These are phyloP conservation scores for Eilema caniola DNA, from an alignment of 2,888 invertebrate species.

Conservation along the genomic window DNA sequence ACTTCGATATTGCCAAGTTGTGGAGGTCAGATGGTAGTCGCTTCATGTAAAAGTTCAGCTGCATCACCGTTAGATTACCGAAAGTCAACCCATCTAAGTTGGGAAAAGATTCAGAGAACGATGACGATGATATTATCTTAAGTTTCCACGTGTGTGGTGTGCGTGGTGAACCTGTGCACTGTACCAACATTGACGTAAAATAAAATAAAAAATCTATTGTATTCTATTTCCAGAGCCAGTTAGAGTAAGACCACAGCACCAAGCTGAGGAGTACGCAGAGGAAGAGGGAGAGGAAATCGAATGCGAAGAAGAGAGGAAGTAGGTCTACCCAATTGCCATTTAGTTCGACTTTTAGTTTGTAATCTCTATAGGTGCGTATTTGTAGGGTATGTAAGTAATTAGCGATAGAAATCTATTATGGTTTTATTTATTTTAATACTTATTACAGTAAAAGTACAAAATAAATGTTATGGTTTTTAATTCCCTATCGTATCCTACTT, in stretches of 20 bases:
- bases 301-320: conserved; percentile 60
- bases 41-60: no score
- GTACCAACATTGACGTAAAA: no score
- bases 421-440: conserved; percentile 25
- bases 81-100: no score
- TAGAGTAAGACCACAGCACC: conserved; percentile 59
- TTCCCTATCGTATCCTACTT: neutral
- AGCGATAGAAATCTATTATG: conserved; percentile 26
- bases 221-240: conserved; percentile 51
- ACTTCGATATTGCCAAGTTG: no score
- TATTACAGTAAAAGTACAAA: conserved; percentile 18
- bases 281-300: conserved; percentile 53
- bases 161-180: no score
- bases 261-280: conserved; percentile 52
- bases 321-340: conserved; percentile 54
- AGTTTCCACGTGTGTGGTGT: conserved; percentile 48
- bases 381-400: conserved; percentile 41
- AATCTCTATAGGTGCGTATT: conserved; percentile 46
- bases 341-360: conserved; percentile 49
- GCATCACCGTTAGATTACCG: no score
- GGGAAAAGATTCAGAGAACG: no score
- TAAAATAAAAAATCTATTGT: conserved; percentile 28
- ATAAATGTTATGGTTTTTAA: conserved; percentile 13
- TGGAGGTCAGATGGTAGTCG: no score
- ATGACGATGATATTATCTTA: neutral